Percentiles rank a stretch among this genome's conserved stretches.
These are phyloP conservation scores for Ptychochromis oligacanthus DNA, from an alignment of 2,113 vertebrate genomes.

Conservation along the genomic window DNA sequence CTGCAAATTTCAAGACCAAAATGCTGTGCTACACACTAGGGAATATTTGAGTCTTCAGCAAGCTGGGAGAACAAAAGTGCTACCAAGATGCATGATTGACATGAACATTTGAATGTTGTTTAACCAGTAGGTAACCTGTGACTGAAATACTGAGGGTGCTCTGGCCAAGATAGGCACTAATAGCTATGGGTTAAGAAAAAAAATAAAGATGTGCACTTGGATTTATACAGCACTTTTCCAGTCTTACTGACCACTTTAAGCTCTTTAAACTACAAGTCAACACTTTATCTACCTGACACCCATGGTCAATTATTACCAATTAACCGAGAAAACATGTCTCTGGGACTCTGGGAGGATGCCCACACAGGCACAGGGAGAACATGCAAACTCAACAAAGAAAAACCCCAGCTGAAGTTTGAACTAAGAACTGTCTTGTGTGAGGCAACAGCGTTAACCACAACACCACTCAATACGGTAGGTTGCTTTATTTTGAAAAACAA, in stretches of 20 bases:
- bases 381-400: background rate
- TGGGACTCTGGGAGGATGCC: background rate
- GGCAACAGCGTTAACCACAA: background rate
- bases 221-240: background rate
- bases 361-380: background rate
- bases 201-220: too few species aligned
- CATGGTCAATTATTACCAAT: background rate
- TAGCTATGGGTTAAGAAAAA: too few species aligned
- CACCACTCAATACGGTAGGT: background rate
- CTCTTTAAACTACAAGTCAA: background rate
- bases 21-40: too few species aligned
- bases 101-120: background rate
- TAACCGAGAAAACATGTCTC: background rate
- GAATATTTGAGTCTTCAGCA: too few species aligned
- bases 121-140: background rate
- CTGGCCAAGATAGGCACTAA: background rate
- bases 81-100: background rate
- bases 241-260: background rate
- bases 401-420: background rate
- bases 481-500: background rate
- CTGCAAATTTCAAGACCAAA: too few species aligned
- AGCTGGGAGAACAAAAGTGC: too few species aligned
- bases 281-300: fast-evolving
- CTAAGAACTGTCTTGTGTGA: background rate
- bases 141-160: background rate